These are phyloP conservation scores for Drosophila takahashii DNA, from an alignment of 1,140 invertebrate species.

Conservation along the genomic window DNA sequence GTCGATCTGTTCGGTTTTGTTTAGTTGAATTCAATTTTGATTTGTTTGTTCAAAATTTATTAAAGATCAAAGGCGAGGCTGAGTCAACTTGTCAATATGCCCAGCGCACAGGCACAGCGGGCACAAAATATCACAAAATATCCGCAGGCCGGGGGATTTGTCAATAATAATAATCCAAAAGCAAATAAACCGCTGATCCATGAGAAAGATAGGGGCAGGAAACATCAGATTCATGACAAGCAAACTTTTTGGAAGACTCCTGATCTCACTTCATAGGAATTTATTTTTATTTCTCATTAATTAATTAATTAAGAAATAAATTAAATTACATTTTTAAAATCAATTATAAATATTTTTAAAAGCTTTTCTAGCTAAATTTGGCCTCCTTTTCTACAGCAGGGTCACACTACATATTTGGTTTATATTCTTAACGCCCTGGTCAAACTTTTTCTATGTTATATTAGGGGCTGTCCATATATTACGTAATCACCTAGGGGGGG, in stretches of 20 bases:
- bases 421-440: not conserved
- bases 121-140: constrained; percentile 37
- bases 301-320: no score
- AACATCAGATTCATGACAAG: not conserved
- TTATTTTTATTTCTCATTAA: no score
- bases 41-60: constrained; percentile 79
- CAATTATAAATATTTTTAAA: no score
- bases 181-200: constrained; percentile 55
- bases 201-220: constrained; percentile 29
- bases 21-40: constrained; percentile 70
- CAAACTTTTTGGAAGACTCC: constrained; percentile 7
- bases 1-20: constrained; percentile 49
- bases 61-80: constrained; percentile 72
- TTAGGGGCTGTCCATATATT: no score
- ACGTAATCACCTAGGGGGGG: no score
- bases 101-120: constrained; percentile 4
- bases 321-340: no score
- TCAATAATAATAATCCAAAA: constrained; percentile 69
- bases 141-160: constrained; percentile 44
- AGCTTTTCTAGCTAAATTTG: no score
- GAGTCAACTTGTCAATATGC: constrained; percentile 58
- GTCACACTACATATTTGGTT: not conserved
- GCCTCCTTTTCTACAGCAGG: not conserved
- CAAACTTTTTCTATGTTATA: not conserved
- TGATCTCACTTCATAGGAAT: no score